Base-by-base conservation (phyloP, 2,113 vertebrate genomes). In the Prietella phreatophila region DNA sequence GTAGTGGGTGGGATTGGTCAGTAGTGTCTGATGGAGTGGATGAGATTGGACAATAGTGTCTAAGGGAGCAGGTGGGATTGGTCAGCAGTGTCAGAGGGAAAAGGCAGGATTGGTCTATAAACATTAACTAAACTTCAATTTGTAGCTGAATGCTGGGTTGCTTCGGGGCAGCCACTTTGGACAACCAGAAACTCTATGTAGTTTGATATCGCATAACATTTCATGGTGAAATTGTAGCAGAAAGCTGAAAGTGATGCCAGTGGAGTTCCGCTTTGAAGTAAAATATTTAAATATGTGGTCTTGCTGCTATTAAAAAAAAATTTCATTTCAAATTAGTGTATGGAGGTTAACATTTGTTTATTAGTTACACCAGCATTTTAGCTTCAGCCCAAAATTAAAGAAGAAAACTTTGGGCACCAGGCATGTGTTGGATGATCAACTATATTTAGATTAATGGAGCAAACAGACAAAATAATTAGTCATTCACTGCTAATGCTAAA, bases 401-500 rank as follows among this genome's bases (percentile, higher is more conserved):
- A 30, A 55, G 27, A 50, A 55, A 55, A 30, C 50, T 55, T 79
- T 9, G 19, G n/a, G 30, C 50, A 55, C 13, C 47, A 55, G 10
- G 30, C 27, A 79, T 15, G 47, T 53, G 0, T 30, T n/a, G 2
- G 15, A 30, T 50, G 11, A 50, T 27, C 22, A 42, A 50, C 3
- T 10, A 73, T 25, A 53, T 53, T 78, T 58, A 81, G 30, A 81
- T 13, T 33, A 36, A 81, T 14, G 30, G 17, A 58, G 55, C 55
- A 60, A 13, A n/a, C 8, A 78, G 5, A 78, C 42, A 78, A 33
- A 19, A 39, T 20, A 19, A 73, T 22, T 4, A 36, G 14, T 58
- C 42, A 65, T 30, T 25, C n/a, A 87, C 39, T 67, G 30, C 0
- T 15, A 39, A 82, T 82, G 22, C 15, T 63, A 82, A 90, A 65